A percentile compares a stretch with the other conserved stretches of the same genome.
These are phyloP conservation scores for Thecophora atra DNA, from an alignment of 2,888 invertebrate species.

Conservation along the genomic window DNA sequence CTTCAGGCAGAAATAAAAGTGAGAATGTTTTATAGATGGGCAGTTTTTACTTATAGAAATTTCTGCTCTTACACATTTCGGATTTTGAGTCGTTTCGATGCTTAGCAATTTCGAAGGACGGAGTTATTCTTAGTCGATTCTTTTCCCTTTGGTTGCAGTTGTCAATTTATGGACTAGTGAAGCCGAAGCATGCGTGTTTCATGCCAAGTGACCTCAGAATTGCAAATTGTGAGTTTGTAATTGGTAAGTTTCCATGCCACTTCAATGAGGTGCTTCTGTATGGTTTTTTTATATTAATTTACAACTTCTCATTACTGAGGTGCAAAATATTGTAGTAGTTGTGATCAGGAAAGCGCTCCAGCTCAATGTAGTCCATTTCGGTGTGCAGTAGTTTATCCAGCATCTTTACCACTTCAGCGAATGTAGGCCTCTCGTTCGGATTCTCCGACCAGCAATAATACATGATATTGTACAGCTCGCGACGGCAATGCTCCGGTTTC, in stretches of 20 bases:
- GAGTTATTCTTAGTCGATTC: conserved; percentile 1
- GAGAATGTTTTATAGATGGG: neutral
- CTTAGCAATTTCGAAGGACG: conserved; percentile 2
- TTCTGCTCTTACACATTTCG: too few species aligned
- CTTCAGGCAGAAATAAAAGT: neutral
- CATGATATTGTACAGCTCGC: conserved; percentile 94
- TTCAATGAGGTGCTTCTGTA: conserved; percentile 14
- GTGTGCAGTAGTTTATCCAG: conserved; percentile 85
- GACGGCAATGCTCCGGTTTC: conserved; percentile 91
- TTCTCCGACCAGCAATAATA: conserved; percentile 94
- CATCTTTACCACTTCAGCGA: conserved; percentile 82
- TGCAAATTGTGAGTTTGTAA: too few species aligned
- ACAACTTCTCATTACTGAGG: conserved; percentile 84
- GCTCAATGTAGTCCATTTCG: conserved; percentile 92
- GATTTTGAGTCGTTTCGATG: too few species aligned
- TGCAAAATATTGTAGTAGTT: conserved; percentile 89
- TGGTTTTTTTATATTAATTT: conserved; percentile 41
- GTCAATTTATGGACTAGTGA: neutral
- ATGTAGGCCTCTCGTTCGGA: conserved; percentile 83
- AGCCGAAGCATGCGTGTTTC: conserved; percentile 12
- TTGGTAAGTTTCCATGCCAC: neutral
- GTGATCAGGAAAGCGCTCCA: conserved; percentile 92
- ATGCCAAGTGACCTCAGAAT: neutral
- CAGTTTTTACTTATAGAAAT: too few species aligned
- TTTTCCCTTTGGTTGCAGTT: conserved; percentile 15